These are phyloP conservation scores for Ashinkailepas kermadecensis DNA, from an alignment of 2,888 invertebrate species.

Conservation along the genomic window DNA sequence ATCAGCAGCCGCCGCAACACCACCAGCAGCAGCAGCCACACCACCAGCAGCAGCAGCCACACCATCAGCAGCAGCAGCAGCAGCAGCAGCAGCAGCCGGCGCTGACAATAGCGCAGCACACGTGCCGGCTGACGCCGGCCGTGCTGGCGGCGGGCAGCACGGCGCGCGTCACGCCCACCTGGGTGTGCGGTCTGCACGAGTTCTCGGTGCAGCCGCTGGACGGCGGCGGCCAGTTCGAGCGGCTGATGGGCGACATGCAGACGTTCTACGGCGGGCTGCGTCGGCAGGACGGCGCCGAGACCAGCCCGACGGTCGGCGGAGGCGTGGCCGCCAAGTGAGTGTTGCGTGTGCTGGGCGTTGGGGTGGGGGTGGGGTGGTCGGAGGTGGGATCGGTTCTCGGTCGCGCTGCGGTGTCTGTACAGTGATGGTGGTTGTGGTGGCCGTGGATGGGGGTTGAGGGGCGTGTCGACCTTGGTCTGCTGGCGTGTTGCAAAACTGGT, in stretches of 20 bases:
- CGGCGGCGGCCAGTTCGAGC: not conserved
- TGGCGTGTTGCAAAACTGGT: too few relatives aligned
- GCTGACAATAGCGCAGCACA: not conserved
- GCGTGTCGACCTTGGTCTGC: too few relatives aligned
- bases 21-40: not conserved
- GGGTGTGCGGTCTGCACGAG: constrained; percentile 18
- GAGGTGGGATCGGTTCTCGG: too few relatives aligned
- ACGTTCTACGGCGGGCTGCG: not conserved
- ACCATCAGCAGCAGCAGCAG: not conserved
- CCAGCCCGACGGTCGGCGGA: not conserved
- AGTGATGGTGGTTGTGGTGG: too few relatives aligned
- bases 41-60: not conserved
- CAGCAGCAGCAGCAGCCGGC: not conserved
- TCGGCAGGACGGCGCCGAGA: not conserved
- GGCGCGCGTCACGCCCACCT: constrained; percentile 1
- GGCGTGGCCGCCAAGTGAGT: not conserved
- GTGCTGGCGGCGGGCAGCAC: not conserved
- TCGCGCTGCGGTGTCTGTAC: too few relatives aligned
- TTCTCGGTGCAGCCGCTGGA: constrained; percentile 16
- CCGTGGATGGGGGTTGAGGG: too few relatives aligned
- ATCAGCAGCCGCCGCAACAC: not conserved
- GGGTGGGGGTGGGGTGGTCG: too few relatives aligned
- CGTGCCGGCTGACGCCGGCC: not conserved
- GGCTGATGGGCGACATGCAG: constrained; percentile 3
- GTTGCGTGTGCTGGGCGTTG: too few relatives aligned